A percentile compares a stretch with the other conserved stretches of the same genome.
Conservation (phyloP, 2,113 vertebrate species). For the Platysteira castanea region DNA sequence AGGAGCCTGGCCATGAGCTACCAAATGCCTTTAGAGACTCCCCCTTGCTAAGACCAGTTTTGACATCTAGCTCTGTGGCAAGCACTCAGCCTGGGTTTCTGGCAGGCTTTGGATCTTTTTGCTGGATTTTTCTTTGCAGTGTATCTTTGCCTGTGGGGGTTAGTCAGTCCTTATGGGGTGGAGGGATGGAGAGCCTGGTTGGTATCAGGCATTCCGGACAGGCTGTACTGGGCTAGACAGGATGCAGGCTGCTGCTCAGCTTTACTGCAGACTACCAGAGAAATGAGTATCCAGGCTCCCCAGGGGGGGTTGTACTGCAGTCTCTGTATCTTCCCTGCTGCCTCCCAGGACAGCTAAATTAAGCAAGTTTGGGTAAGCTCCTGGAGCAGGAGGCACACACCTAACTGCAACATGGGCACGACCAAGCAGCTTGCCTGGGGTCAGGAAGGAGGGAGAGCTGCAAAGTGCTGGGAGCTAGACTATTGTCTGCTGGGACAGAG, state of each 20-base stretch:
- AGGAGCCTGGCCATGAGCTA: not conserved
- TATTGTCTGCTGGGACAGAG: not conserved
- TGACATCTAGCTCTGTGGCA: not conserved
- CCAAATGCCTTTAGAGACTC: not conserved
- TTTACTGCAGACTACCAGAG: not conserved
- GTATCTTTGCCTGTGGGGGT: not conserved
- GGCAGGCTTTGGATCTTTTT: not conserved
- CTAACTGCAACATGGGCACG: accelerated
- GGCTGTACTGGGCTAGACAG: not conserved
- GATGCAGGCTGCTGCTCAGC: not conserved
- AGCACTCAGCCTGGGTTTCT: not conserved
- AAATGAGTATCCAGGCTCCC: not conserved
- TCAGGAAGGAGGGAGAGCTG: not conserved
- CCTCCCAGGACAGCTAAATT: not conserved
- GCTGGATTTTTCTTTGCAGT: not conserved
- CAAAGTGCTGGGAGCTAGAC: not conserved
- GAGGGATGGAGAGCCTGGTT: not conserved
- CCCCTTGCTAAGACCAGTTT: not conserved
- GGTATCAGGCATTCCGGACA: accelerated
- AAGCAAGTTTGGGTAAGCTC: not conserved
- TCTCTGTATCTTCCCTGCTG: not conserved
- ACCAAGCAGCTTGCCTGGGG: accelerated
- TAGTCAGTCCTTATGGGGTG: no score
- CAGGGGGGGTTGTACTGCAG: accelerated
- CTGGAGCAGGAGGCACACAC: not conserved